Conservation (phyloP, 2,797 vertebrate species). For the Odontamblyopus rebecca region DNA sequence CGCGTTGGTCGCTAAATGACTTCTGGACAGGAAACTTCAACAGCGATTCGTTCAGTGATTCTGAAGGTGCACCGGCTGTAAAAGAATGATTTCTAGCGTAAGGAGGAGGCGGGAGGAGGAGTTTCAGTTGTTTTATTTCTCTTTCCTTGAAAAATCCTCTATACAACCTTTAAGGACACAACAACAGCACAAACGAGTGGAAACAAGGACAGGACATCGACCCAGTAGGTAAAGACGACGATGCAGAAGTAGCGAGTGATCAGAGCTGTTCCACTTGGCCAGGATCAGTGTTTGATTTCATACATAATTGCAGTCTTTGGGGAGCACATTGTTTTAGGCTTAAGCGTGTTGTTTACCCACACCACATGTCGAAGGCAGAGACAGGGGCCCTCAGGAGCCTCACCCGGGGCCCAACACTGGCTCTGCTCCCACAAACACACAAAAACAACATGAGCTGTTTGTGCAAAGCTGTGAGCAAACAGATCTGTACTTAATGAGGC, state of each 20-base stretch:
- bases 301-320: conserved; percentile 84
- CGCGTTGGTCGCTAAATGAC: too few relatives aligned
- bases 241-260: conserved; percentile 51
- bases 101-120: too few relatives aligned
- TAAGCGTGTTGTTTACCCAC: conserved; percentile 81
- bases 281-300: conserved; percentile 82
- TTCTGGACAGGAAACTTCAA: too few relatives aligned
- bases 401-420: conserved; percentile 72
- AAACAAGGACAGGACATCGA: neutral
- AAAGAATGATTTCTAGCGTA: too few relatives aligned
- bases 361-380: conserved; percentile 80
- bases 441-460: conserved; percentile 75
- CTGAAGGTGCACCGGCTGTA: too few relatives aligned
- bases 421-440: conserved; percentile 63
- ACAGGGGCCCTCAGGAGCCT: conserved; percentile 76
- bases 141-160: too few relatives aligned
- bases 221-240: neutral
- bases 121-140: too few relatives aligned
- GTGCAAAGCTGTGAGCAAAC: conserved; percentile 76
- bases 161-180: neutral
- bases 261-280: conserved; percentile 76
- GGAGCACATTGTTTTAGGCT: conserved; percentile 83
- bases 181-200: neutral
- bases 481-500: conserved; percentile 77
- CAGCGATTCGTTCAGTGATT: too few relatives aligned